Base-by-base conservation (phyloP, 2,797 vertebrate genomes). In the Alectoris magna region DNA sequence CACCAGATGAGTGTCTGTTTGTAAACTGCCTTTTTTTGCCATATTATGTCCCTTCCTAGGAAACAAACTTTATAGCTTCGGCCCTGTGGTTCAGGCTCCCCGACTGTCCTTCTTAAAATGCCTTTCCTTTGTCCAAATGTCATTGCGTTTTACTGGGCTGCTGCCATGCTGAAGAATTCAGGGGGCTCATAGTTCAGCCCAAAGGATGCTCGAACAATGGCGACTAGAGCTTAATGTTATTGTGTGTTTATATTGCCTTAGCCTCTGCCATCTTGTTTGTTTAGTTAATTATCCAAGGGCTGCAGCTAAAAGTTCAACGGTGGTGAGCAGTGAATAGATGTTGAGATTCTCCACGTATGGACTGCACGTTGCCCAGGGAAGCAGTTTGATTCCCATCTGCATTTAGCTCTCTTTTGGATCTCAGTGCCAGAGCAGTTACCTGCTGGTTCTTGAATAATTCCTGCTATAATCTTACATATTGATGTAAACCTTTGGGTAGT, bases 151-250 rank as follows among this genome's bases (percentile, higher is more conserved):
- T 85, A 79, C 21, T 85, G 82, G 49, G 62, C 72, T 87, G 44
- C 46, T 91, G 67, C 87, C 67, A 53, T 26, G 85, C 53, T 76
- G 78, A 67, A 34, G 73, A 81, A 78, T 92, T 92, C 21, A 18
- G 56, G 67, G 23, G 73, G 11, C 46, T 75, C 4, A 66, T 29
- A 84, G 86, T 7, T 51, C 63, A 22, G 15, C 63, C 59, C 46
- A 60, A 27, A 79, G 18, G 73, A 58, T 48, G 66, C 24, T 46
- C 31, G 6, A 87, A 44, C 29, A 53, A 4, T 9, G 6, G 53
- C 69, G 51, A 7, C 48, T 14, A 53, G 31, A 64, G 11, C 18
- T 67, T 36, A 41, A 27, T 19, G 4, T 63, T 9, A 24, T 31
- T 92, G 56, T 18, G 56, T 44, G 13, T 7, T 75, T 71, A 2